phyloP scores from a whole-genome alignment of 1,140 invertebrate species.

The Brachionus koreanus region DNA sequence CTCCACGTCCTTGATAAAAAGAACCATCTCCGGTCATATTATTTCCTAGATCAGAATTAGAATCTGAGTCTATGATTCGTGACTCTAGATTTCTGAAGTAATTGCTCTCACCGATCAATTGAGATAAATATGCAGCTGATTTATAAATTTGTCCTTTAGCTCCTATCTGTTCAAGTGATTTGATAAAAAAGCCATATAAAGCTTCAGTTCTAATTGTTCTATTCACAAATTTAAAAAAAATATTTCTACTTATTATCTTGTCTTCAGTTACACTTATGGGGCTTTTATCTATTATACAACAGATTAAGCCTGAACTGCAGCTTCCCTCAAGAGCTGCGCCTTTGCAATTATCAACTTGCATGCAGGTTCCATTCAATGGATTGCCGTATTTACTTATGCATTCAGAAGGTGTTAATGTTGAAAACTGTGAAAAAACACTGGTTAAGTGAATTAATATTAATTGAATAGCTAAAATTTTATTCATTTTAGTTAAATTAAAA shows the following conservation, averaged over 20 bases:
- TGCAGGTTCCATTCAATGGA: not conserved
- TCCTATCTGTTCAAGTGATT: not conserved
- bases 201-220: not conserved
- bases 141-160: not conserved
- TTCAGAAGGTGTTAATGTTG: not conserved
- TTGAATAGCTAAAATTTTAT: not conserved
- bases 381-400: not conserved
- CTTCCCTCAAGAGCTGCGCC: conserved; percentile 15
- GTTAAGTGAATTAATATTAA: not conserved
- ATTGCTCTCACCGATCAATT: conserved; percentile 1
- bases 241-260: not conserved
- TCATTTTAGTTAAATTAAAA: not conserved
- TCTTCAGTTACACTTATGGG: not conserved
- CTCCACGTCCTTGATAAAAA: conserved; percentile 10
- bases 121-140: conserved; percentile 24
- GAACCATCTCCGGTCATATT: not conserved
- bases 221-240: not conserved
- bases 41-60: not conserved
- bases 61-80: not conserved
- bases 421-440: not conserved
- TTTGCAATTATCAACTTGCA: not conserved
- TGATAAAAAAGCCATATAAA: not conserved
- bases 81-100: conserved; percentile 18
- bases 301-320: not conserved
- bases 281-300: not conserved